A percentile compares a stretch with the other conserved stretches of the same genome.
Conservation (phyloP, 1,140 invertebrate genomes). For the Heterodera carotae region DNA sequence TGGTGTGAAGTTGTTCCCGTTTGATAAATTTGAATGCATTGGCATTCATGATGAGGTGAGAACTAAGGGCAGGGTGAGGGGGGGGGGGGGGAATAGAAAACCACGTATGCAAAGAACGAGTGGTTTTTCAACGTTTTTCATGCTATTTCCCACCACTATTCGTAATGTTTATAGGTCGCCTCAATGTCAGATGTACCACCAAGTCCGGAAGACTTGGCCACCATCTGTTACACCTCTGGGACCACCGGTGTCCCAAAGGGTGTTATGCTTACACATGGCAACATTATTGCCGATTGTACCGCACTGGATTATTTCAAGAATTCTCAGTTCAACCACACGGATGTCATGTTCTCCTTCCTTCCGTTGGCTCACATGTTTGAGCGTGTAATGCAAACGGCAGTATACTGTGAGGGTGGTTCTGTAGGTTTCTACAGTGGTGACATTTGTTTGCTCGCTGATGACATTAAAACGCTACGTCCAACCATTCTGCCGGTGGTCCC, state of each 20-base stretch:
- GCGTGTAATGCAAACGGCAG: constrained; percentile 63
- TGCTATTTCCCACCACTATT: too few relatives aligned
- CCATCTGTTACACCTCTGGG: constrained; percentile 93
- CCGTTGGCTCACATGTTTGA: constrained; percentile 92
- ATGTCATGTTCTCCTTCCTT: constrained; percentile 73
- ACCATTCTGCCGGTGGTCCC: constrained; percentile 93
- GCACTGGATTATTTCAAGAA: constrained; percentile 67
- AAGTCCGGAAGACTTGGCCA: constrained; percentile 83
- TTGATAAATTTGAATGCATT: constrained; percentile 81
- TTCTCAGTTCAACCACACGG: constrained; percentile 72
- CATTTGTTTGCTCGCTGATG: constrained; percentile 83
- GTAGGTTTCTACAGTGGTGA: constrained; percentile 93
- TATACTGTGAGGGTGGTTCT: constrained; percentile 73
- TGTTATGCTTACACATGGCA: constrained; percentile 91
- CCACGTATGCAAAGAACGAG: too few relatives aligned
- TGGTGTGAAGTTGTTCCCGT: constrained; percentile 79
- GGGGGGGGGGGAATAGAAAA: too few relatives aligned
- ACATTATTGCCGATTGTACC: constrained; percentile 82
- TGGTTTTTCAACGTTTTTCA: too few relatives aligned
- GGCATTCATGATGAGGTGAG: constrained; percentile 67
- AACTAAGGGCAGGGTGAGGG: too few relatives aligned
- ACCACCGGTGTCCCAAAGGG: constrained; percentile 96
- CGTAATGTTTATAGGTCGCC: background rate
- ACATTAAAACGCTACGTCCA: constrained; percentile 85
- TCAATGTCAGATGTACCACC: constrained; percentile 71